Evolutionary conservation across 30 jellyfish, hydroid and myxozoan species (phyloP), one percentile per base, ranked within the genome.

Genomic region (Pseudorhiza aurosa): DNA sequence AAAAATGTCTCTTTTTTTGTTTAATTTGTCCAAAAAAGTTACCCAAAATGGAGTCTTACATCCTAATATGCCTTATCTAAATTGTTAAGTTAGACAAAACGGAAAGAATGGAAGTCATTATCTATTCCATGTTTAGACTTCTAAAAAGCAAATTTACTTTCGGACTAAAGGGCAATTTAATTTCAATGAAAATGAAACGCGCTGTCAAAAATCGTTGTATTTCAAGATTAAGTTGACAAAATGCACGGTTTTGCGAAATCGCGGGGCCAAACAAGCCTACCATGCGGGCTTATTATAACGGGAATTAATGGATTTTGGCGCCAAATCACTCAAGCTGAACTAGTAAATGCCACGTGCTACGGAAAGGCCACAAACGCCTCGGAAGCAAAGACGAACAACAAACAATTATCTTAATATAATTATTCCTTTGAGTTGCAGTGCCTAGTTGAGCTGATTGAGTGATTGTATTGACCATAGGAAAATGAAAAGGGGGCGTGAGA

Each of bases 401-500:
- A 50, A 47, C 82, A 75, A 78, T 78, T 78, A 63, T 76, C 71
- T 70, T 19, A 26, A 28, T 45, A 70, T 57, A 78, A 63, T 63
- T 64, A 63, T 42, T 78, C 90, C 63, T 60, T 78, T 63, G 90
- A 59, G 50, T 58, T 25, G 40, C 46, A 46, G 63, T 76, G 91
- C 71, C 81, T 46, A 80, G 84, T 24, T 26, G 36, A 80, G 51
- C 68, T 80, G 71, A 78, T 78, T 78, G 76, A 78, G 57, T 70
- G 58, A 36, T 80, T 80, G 91, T 80, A 57, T 42, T 40, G 65
- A 39, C 70, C 65, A 58, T 44, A 36, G 37, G 76, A 55, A 82
- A 56, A 60, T 37, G 60, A 68, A 84, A 83, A 84, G 88, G 87
- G 95, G 95, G 95, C 95, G 95, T 84, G 95, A 84, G 95, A 64